A percentile compares a stretch with the other conserved stretches of the same genome.
Conservation (phyloP, 2,888 invertebrate species). For the Spodoptera exigua region DNA sequence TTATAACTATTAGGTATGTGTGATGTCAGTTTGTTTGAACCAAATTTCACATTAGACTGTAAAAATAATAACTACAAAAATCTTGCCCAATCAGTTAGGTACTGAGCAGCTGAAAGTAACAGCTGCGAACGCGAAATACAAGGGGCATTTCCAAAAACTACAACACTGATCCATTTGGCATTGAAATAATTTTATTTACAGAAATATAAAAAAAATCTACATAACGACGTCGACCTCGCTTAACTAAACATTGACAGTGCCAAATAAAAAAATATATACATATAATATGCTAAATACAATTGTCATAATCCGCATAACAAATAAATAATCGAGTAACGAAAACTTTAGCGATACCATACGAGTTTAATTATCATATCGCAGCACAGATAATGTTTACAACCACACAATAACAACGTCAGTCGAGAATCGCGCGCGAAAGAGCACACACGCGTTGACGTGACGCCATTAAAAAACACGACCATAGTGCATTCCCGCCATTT, state of each 20-base stretch:
- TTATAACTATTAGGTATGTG: too few relatives aligned
- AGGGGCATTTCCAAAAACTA: too few relatives aligned
- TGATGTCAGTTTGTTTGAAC: too few relatives aligned
- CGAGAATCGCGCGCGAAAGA: slow-evolving; percentile 37
- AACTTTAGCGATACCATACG: slow-evolving; percentile 1
- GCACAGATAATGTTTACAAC: slow-evolving; percentile 32
- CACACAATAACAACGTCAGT: slow-evolving; percentile 29
- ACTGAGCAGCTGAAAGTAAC: too few relatives aligned
- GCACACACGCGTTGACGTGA: slow-evolving; percentile 24
- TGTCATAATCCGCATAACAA: slow-evolving; percentile 27
- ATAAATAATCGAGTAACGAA: slow-evolving; percentile 20
- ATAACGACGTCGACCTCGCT: slow-evolving; percentile 1
- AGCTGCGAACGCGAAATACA: too few relatives aligned
- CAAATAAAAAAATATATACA: slow-evolving; percentile 8
- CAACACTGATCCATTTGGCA: too few relatives aligned
- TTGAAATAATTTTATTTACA: too few relatives aligned
- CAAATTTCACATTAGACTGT: too few relatives aligned
- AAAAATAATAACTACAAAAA: too few relatives aligned
- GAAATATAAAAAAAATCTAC: neutral
- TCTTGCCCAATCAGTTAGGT: too few relatives aligned
- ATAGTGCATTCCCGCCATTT: slow-evolving; percentile 32
- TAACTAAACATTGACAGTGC: slow-evolving; percentile 1
- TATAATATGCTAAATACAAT: slow-evolving; percentile 5
- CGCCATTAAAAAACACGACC: slow-evolving; percentile 18
- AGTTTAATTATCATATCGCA: slow-evolving; percentile 4